Conservation (phyloP, 2,797 vertebrate species). For the Gymnocypris eckloni region DNA sequence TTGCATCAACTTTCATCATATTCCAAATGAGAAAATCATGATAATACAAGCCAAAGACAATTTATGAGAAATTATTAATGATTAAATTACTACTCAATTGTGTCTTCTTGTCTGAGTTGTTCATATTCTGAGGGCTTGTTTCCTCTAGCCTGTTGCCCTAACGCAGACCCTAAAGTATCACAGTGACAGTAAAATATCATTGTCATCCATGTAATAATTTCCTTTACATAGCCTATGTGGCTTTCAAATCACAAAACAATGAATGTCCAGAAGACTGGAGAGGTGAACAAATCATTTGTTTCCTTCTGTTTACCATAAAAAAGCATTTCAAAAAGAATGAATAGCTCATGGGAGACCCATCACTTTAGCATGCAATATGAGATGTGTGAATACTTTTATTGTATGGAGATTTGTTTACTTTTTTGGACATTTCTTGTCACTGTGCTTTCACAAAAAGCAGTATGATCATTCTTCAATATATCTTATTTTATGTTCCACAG, state of each 20-base stretch:
- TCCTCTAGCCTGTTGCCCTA: neutral
- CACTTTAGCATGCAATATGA: neutral
- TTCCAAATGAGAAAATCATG: neutral
- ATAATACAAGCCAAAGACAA: neutral
- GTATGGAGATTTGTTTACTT: too few relatives aligned
- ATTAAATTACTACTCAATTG: neutral
- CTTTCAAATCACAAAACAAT: neutral
- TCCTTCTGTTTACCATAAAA: neutral
- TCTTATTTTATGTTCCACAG: neutral
- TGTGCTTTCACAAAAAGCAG: neutral
- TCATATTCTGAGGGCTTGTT: neutral
- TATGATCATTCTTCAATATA: neutral
- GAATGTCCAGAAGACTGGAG: neutral
- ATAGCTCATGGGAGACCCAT: neutral
- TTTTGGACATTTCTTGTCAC: neutral
- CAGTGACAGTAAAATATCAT: neutral
- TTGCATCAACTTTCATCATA: neutral
- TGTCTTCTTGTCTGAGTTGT: neutral
- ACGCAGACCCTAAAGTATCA: neutral
- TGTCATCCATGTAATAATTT: neutral
- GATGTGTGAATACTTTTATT: neutral
- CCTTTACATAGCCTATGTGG: neutral
- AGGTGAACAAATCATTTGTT: conserved; percentile 1
- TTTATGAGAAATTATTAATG: neutral
- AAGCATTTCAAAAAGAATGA: neutral